phyloP scores from a whole-genome alignment of 2,888 invertebrate species.

The Leistus spinibarbis region DNA sequence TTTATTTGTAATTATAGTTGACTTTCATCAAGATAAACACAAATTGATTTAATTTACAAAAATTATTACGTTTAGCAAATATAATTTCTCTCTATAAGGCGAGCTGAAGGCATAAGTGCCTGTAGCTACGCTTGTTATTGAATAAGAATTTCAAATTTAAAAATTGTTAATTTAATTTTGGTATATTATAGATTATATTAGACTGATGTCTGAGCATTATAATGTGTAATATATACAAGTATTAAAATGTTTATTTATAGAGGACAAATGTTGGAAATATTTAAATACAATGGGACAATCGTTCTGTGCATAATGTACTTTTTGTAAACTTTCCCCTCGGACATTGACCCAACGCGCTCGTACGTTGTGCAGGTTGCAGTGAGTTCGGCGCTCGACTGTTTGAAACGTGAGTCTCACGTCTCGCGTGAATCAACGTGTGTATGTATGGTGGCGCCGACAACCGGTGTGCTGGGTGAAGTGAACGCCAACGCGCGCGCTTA shows the following conservation, averaged over 20 bases:
- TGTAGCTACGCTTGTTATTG: too few relatives aligned
- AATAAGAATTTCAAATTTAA: too few relatives aligned
- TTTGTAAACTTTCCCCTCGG: background rate
- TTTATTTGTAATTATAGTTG: background rate
- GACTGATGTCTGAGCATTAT: background rate
- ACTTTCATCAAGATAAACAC: background rate
- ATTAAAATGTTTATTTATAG: background rate
- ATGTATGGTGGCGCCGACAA: background rate
- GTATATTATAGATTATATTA: background rate
- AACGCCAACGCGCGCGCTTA: background rate
- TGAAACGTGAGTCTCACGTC: background rate
- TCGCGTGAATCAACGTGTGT: background rate
- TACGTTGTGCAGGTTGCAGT: background rate
- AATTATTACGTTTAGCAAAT: background rate
- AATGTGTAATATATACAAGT: background rate
- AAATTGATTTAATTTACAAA: background rate
- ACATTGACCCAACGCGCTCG: background rate
- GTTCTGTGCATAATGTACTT: background rate
- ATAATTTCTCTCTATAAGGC: too few relatives aligned
- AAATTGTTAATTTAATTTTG: too few relatives aligned
- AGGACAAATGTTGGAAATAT: background rate
- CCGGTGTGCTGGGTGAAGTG: background rate
- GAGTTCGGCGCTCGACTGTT: background rate
- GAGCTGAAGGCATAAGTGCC: too few relatives aligned
- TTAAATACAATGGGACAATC: background rate